A percentile compares a stretch with the other conserved stretches of the same genome.
Conservation (phyloP, 1,140 invertebrate species). For the Drosophila sulfurigaster region DNA sequence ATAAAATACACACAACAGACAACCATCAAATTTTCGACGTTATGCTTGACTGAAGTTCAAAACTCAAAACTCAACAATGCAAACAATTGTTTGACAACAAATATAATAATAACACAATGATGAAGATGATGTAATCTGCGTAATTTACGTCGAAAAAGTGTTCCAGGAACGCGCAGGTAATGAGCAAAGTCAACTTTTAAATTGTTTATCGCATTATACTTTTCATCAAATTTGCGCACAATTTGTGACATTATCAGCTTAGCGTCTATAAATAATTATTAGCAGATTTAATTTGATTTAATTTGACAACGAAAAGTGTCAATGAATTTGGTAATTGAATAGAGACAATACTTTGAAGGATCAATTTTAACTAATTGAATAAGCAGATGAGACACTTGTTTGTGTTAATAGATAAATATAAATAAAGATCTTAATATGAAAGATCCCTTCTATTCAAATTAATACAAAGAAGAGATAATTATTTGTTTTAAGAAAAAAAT, state of each 20-base stretch:
- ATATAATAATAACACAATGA: too few species aligned
- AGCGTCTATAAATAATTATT: neutral
- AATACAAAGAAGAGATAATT: too few species aligned
- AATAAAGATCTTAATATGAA: too few species aligned
- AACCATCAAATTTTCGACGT: neutral
- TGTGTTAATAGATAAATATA: too few species aligned
- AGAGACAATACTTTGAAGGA: too few species aligned
- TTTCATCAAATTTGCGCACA: neutral
- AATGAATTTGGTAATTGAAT: neutral
- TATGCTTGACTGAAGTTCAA: conserved; percentile 11
- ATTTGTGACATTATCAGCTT: neutral
- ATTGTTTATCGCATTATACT: neutral
- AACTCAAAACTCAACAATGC: conserved; percentile 18
- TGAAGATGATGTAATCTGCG: conserved; percentile 42
- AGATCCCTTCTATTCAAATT: too few species aligned
- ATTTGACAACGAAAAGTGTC: neutral
- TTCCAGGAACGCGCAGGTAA: neutral
- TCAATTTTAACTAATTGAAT: too few species aligned
- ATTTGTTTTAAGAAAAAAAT: too few species aligned
- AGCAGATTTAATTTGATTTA: neutral
- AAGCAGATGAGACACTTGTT: too few species aligned
- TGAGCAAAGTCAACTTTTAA: neutral
- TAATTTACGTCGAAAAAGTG: conserved; percentile 1
- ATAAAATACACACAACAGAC: conserved; percentile 9
- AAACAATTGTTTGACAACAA: conserved; percentile 28